Evolutionary conservation across 1,140 invertebrate genomes (phyloP).

Genomic region (Temnothorax curvispinosus): DNA sequence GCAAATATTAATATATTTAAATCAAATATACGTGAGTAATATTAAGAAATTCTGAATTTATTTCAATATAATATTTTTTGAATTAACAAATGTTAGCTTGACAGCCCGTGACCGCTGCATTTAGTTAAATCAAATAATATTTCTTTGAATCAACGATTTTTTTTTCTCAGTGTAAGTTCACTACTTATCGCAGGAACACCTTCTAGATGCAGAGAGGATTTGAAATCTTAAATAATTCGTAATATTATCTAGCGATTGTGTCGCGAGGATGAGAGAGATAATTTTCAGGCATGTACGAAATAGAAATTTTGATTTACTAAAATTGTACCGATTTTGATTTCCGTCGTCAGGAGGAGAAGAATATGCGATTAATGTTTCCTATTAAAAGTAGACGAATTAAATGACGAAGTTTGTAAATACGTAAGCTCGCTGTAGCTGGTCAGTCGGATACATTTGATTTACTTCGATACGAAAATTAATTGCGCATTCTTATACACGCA

Average conservation of each 20-base stretch:
- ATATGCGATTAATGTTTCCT: conserved; percentile 76
- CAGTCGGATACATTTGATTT: conserved; percentile 69
- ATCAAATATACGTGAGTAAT: too few relatives aligned
- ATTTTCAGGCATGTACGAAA: not conserved
- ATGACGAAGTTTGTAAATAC: conserved; percentile 76
- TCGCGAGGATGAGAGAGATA: not conserved
- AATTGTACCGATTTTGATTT: conserved; percentile 24
- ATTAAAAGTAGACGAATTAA: conserved; percentile 72
- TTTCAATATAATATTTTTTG: too few relatives aligned
- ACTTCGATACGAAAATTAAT: conserved; percentile 37
- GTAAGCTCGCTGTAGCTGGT: conserved; percentile 79
- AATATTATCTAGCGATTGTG: not conserved
- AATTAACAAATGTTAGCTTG: too few relatives aligned
- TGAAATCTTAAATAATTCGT: not conserved
- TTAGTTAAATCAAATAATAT: too few relatives aligned
- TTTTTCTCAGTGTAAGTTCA: too few relatives aligned
- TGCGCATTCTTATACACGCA: not conserved
- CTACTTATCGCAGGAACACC: not conserved
- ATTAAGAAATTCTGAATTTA: too few relatives aligned
- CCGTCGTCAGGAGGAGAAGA: conserved; percentile 52
- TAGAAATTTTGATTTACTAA: not conserved
- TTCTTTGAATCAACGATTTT: too few relatives aligned
- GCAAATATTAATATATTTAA: too few relatives aligned
- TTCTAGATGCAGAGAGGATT: not conserved
- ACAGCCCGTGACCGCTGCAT: too few relatives aligned